Evolutionary conservation across 2,797 vertebrate genomes (phyloP).

Genomic region (Amphiprion clarkii): DNA sequence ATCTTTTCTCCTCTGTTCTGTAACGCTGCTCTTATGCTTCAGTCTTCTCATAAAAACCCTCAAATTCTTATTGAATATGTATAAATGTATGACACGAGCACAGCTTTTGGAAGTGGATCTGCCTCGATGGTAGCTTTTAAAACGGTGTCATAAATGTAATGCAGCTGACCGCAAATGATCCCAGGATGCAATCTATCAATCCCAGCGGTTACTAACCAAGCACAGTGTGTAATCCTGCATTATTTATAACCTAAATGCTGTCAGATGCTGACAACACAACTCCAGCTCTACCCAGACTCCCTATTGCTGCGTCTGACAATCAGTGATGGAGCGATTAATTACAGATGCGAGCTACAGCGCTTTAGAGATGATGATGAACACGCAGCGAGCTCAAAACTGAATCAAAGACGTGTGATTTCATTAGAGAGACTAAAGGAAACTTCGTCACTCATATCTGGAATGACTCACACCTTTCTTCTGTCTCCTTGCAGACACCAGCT

Average conservation of each 20-base stretch:
- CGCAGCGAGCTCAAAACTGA: not conserved
- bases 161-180: not conserved
- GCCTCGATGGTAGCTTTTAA: conserved; percentile 1
- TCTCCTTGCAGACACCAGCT: conserved; percentile 90
- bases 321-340: not conserved
- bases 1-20: conserved; percentile 46
- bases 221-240: not conserved
- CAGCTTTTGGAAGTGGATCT: conserved; percentile 17
- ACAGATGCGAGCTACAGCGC: not conserved
- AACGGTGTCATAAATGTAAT: not conserved
- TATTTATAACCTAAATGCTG: not conserved
- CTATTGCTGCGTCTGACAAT: not conserved
- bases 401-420: not conserved
- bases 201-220: not conserved
- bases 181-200: not conserved
- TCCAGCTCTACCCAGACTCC: not conserved
- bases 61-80: conserved; percentile 33
- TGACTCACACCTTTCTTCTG: conserved; percentile 3
- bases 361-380: conserved; percentile 2
- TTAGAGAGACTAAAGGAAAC: not conserved
- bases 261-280: not conserved
- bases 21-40: conserved; percentile 30
- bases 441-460: not conserved
- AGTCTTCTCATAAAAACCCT: conserved; percentile 10
- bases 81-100: conserved; percentile 25